Conservation (phyloP, 2,797 vertebrate genomes). For the Microcaecilia unicolor region DNA sequence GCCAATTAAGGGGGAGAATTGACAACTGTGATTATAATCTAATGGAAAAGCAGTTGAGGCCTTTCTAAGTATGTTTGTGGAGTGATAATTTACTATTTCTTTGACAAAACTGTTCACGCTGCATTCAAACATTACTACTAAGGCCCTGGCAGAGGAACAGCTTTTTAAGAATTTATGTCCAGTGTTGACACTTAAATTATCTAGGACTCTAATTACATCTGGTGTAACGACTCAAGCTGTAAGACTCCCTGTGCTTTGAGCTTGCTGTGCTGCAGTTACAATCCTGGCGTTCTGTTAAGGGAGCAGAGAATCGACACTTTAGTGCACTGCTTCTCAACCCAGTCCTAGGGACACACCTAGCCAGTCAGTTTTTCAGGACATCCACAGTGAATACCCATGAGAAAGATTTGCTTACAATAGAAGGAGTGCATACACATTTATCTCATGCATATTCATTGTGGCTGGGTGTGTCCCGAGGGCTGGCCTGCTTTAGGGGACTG, state of each 20-base stretch:
- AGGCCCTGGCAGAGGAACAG: slow-evolving; percentile 11
- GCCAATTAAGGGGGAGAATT: slow-evolving; percentile 16
- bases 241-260: not conserved
- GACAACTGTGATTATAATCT: not conserved
- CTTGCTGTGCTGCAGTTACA: fast-evolving
- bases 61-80: not conserved
- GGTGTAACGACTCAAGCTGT: not conserved
- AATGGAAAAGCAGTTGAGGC: not conserved
- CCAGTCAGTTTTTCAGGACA: too few relatives aligned
- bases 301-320: too few relatives aligned
- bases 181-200: slow-evolving; percentile 13
- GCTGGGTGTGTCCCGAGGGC: too few relatives aligned
- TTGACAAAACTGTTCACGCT: slow-evolving; percentile 16
- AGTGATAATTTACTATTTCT: not conserved
- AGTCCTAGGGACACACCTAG: too few relatives aligned
- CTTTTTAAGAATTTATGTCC: slow-evolving; percentile 19
- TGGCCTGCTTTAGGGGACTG: too few relatives aligned
- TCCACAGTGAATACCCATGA: too few relatives aligned
- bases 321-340: too few relatives aligned
- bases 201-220: not conserved
- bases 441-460: too few relatives aligned
- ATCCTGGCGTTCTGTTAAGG: not conserved
- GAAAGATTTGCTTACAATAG: too few relatives aligned
- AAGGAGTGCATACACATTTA: too few relatives aligned
- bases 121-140: slow-evolving; percentile 14